Evolutionary conservation across 2,888 invertebrate genomes (phyloP), one percentile per base, ranked within the genome.

Genomic region (Orthonychiurus folsomi): DNA sequence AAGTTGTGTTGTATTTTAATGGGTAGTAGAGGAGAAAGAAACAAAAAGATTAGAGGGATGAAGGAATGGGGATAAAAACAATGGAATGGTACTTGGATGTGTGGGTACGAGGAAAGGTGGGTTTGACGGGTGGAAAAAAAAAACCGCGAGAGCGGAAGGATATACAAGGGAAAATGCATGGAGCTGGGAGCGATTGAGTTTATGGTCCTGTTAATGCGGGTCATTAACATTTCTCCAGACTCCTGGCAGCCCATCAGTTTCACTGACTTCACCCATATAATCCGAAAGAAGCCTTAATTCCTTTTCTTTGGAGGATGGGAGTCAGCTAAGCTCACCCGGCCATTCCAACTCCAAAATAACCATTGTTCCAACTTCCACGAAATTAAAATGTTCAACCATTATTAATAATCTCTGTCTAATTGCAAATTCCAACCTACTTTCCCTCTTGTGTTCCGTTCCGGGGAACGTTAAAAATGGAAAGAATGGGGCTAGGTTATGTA

Each of bases 151-250:
- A 37, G 37, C 15, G 15, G 37, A 15, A 37, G 37, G 37, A 37
- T 9, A 37, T 37, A 15, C n/a, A n/a, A n/a, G n/a, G n/a, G n/a
- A n/a, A n/a, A 15, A 37, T 15, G 9, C 37, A 15, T 15, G 37
- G 15, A 37, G 37, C 37, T 15, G 9, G n/a, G 37, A 37, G 37
- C 37, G 37, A 37, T 37, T 37, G 37, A 37, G 37, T 37, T 37
- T 37, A 37, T 37, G 37, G 37, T 37, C 37, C 37, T 37, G 37
- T 37, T 37, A 37, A 37, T 37, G 37, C 37, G 37, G 37, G 37
- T 37, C 37, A 37, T 37, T 37, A 37, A 37, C 37, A 37, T 37
- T 37, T 37, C 37, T n/a, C 37, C 37, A 37, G 5, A 15, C 37
- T 15, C 37, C 37, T 9, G 15, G 9, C 5, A 37, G 37, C 37